Percentiles rank a stretch among this genome's conserved stretches.
Evolutionary conservation across 2,888 invertebrate species (phyloP).

Genomic region (Celastrina argiolus): DNA sequence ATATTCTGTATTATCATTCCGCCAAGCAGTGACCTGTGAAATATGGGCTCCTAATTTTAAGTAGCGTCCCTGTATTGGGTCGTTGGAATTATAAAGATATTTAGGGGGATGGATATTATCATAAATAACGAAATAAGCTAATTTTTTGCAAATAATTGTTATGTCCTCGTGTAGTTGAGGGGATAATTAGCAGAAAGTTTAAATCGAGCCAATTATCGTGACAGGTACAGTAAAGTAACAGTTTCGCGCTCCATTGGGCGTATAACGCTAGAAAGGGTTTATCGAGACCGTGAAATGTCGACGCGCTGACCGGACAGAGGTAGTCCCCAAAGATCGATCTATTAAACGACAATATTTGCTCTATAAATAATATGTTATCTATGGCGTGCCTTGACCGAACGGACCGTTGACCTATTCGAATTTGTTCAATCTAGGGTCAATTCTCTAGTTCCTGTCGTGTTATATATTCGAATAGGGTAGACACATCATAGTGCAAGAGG

Average conservation of each 20-base stretch:
- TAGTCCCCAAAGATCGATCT: conserved; percentile 16
- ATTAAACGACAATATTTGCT: neutral
- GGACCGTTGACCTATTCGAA: neutral
- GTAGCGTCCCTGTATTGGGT: too few species aligned
- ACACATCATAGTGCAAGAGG: too few species aligned
- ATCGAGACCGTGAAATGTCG: conserved; percentile 15
- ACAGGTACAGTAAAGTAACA: neutral
- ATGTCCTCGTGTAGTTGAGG: neutral
- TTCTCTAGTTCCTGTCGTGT: too few species aligned
- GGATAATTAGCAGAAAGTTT: neutral
- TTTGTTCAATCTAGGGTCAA: neutral
- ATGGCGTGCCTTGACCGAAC: neutral
- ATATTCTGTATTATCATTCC: too few species aligned
- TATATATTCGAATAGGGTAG: too few species aligned
- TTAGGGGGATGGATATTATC: too few species aligned
- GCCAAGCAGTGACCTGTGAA: too few species aligned
- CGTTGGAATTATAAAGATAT: too few species aligned
- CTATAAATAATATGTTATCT: conserved; percentile 2
- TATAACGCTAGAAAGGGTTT: conserved; percentile 10
- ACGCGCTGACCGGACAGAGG: conserved; percentile 19
- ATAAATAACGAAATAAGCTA: too few species aligned
- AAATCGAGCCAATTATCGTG: neutral
- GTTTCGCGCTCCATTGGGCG: conserved; percentile 9
- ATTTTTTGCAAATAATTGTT: neutral
- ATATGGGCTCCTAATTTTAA: too few species aligned